phyloP scores from a whole-genome alignment of 2,888 invertebrate genomes.

The Dasysyrphus tricinctus region DNA sequence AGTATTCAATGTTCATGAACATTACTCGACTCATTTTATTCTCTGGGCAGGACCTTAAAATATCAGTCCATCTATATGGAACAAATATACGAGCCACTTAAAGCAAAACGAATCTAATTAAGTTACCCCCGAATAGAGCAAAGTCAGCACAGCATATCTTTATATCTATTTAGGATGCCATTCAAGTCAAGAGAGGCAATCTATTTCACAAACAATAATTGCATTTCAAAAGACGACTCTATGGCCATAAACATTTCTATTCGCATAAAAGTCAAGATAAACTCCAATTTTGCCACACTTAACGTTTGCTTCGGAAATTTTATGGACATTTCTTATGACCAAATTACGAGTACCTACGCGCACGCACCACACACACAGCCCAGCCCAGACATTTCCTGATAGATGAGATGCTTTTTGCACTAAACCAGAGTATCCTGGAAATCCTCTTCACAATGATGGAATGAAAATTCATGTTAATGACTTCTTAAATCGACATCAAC shows the following conservation, averaged over 20 bases:
- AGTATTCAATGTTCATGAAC: too few relatives aligned
- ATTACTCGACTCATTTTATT: too few relatives aligned
- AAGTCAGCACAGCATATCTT: background rate
- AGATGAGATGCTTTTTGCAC: background rate
- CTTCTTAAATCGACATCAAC: constrained; percentile 62
- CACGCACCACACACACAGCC: constrained; percentile 1
- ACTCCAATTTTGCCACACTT: constrained; percentile 69
- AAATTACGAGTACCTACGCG: constrained; percentile 9
- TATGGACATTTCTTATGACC: constrained; percentile 59
- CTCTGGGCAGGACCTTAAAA: background rate
- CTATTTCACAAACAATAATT: constrained; percentile 63
- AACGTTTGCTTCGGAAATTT: constrained; percentile 37
- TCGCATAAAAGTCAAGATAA: constrained; percentile 72
- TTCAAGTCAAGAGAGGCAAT: constrained; percentile 58
- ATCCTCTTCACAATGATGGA: constrained; percentile 18
- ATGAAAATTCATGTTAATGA: constrained; percentile 74
- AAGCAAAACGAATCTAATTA: constrained; percentile 57
- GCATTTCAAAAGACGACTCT: constrained; percentile 60
- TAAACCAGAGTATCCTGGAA: background rate
- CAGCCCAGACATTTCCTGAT: constrained; percentile 22
- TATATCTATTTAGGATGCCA: constrained; percentile 33
- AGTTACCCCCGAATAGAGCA: constrained; percentile 23
- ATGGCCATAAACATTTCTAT: constrained; percentile 59
- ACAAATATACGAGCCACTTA: constrained; percentile 12
- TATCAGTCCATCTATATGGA: background rate